Base-by-base conservation (phyloP, 2,797 vertebrate genomes). In the Liparis tanakae region DNA sequence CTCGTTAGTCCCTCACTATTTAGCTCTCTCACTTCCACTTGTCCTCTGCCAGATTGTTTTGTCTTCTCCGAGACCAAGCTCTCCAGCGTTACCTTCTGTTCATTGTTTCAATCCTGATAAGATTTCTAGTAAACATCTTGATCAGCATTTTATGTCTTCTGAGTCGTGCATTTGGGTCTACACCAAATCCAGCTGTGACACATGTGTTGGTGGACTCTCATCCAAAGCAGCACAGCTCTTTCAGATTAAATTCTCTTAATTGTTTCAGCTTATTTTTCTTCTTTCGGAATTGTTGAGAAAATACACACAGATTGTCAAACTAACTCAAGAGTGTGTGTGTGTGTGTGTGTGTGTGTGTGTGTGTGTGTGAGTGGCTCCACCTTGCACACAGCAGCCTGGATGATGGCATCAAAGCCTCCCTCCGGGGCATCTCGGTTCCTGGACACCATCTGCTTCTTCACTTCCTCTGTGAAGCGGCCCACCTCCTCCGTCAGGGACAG, bases 351-450 rank as follows among this genome's bases (percentile, higher is more conserved):
- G 30, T 72, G 41, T 61, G 22, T 33, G 30, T 53, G 61, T 34
- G 7, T 20, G n/a, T 30, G 67, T 39, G 53, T 44, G 10, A 67
- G 22, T 25, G 6, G 54, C 65, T 67, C 51, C 74, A 98, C 98
- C 48, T 96, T 95, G 33, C 98, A 99, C 78, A 99, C 97, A 0
- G 96, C 96, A 18, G 97, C 97, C 92, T 99, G 98, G 82, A 99
- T 95, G 91, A 99, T 97, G 74, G 98, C 98, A 76, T 99, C 98
- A 1, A 99, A 98, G 70, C 97, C 97, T 1, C 97, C 97, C 86
- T 99, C 98, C 0, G 97, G 97, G 0, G 97, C 95, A 0, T 99
- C 97, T 0, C 97, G 94, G 91, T 98, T 99, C 73, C 97, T 94
- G 7, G 97, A 98, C 74, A 99, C 96, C 0, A 80, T 96, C 90